These are phyloP conservation scores for Pasiphila rectangulata DNA, from an alignment of 2,888 invertebrate species.

Conservation along the genomic window DNA sequence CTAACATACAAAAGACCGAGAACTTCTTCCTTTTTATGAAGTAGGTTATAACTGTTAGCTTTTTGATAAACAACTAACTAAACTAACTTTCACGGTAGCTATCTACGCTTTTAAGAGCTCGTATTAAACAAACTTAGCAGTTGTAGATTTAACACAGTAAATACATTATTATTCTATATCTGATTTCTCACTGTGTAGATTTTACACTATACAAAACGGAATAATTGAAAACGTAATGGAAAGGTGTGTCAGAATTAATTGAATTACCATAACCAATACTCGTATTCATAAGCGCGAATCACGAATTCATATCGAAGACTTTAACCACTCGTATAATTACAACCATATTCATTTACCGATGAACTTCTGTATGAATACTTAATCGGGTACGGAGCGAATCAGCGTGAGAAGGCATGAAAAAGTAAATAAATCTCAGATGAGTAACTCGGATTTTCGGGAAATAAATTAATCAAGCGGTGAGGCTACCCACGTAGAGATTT, in stretches of 20 bases:
- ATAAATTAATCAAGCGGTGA: conserved; percentile 68
- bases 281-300: conserved; percentile 20
- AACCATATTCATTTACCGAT: conserved; percentile 28
- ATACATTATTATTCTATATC: no score
- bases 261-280: conserved; percentile 14
- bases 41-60: no score
- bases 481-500: conserved; percentile 64
- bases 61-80: no score
- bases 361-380: conserved; percentile 35
- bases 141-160: no score
- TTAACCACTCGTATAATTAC: conserved; percentile 25
- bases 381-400: conserved; percentile 41
- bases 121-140: no score
- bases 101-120: no score
- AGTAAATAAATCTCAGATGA: conserved; percentile 56
- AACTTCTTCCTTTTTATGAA: no score
- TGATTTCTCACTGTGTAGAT: no score
- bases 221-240: neutral
- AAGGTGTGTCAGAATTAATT: conserved; percentile 15
- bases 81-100: no score
- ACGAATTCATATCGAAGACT: conserved; percentile 30
- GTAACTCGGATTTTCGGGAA: conserved; percentile 57
- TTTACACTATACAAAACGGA: neutral
- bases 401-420: conserved; percentile 38
- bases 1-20: no score